Conservation (phyloP, 2,113 vertebrate species). For the Megaceryle maxima region DNA sequence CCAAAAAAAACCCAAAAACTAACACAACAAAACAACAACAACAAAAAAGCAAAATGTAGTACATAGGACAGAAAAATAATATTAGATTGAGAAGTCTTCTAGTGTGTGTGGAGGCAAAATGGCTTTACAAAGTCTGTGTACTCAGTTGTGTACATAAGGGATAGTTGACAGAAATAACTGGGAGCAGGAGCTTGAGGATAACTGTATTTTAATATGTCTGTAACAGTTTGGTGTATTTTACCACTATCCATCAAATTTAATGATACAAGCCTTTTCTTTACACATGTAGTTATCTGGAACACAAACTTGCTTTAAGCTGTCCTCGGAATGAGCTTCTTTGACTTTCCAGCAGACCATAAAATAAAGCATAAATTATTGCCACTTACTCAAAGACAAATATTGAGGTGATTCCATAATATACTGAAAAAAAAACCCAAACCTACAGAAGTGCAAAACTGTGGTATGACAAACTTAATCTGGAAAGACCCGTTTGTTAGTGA, state of each 20-base stretch:
- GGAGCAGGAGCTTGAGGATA: not conserved
- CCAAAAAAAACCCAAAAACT: not conserved
- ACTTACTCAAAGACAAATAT: not conserved
- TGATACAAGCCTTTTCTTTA: not conserved
- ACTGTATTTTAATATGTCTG: not conserved
- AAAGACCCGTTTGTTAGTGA: not conserved
- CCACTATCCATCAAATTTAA: not conserved
- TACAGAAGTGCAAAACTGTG: not conserved
- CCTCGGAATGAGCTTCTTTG: not conserved
- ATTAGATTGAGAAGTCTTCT: not conserved
- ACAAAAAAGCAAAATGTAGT: not conserved
- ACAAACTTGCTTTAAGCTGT: not conserved
- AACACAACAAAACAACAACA: too few relatives aligned
- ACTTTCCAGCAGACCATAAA: not conserved
- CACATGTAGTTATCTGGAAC: not conserved
- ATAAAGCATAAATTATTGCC: not conserved
- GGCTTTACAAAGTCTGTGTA: not conserved
- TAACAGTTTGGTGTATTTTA: not conserved
- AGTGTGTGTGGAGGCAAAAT: not conserved
- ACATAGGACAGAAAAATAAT: not conserved
- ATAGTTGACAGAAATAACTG: not conserved
- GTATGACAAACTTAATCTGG: not conserved
- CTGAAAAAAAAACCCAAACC: not conserved
- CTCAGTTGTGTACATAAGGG: not conserved
- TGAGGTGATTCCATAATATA: not conserved